phyloP scores from a whole-genome alignment of 2,113 vertebrate species.

The Pseudonaja textilis region DNA sequence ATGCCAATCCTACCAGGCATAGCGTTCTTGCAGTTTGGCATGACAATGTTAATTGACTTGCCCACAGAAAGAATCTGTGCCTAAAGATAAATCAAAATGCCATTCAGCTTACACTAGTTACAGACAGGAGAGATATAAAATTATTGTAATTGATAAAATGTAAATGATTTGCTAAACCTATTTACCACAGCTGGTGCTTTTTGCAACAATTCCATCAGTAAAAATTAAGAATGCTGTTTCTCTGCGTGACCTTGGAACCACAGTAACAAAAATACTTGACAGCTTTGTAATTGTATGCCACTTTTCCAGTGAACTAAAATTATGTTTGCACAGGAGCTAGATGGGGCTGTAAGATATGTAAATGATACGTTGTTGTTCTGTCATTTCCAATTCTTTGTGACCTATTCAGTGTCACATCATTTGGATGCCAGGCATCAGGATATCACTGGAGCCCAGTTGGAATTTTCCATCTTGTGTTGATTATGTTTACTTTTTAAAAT shows the following conservation, averaged over 20 bases:
- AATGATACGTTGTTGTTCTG: neutral
- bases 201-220: neutral
- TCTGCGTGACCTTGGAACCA: neutral
- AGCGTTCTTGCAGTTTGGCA: neutral
- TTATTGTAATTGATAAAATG: neutral
- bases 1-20: neutral
- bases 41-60: neutral
- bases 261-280: slow-evolving; percentile 8
- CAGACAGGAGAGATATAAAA: neutral
- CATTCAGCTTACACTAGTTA: neutral
- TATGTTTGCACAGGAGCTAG: slow-evolving; percentile 13
- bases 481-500: neutral
- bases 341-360: slow-evolving; percentile 7
- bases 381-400: neutral
- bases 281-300: slow-evolving; percentile 18
- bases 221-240: slow-evolving; percentile 14
- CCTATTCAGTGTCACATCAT: neutral
- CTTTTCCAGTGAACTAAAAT: slow-evolving; percentile 16
- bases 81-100: slow-evolving; percentile 18
- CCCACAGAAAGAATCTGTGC: neutral
- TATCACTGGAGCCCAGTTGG: neutral
- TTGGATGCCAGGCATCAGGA: neutral
- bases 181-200: slow-evolving; percentile 1
- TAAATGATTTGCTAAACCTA: slow-evolving; percentile 9
- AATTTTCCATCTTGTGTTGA: neutral